Percentiles rank a stretch among this genome's conserved stretches.
These are phyloP conservation scores for Rhabdomys pumilio DNA, from an alignment of 2,797 vertebrate species.

Conservation along the genomic window DNA sequence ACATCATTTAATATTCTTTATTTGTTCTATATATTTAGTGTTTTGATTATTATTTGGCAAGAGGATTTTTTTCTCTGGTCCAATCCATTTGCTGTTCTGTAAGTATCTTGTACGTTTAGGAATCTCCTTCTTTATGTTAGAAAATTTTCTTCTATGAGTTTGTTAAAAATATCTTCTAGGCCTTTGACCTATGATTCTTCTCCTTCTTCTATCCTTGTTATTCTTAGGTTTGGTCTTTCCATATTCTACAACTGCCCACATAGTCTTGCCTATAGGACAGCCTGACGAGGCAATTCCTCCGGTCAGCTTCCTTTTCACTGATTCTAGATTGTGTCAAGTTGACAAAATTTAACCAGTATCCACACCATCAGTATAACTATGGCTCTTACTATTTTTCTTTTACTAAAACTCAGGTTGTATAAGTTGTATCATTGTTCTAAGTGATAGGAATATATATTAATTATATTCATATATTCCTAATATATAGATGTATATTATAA, in stretches of 20 bases:
- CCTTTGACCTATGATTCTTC: not conserved
- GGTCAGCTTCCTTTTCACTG: not conserved
- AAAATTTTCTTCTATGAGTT: not conserved
- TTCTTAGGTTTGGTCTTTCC: not conserved
- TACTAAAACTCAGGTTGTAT: not conserved
- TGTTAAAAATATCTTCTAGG: not conserved
- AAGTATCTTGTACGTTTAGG: not conserved
- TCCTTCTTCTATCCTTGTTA: not conserved
- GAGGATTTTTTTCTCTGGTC: not conserved
- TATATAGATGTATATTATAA: too few relatives aligned
- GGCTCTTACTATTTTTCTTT: not conserved
- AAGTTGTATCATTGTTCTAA: not conserved
- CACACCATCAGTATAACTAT: not conserved
- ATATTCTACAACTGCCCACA: not conserved
- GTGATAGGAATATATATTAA: too few relatives aligned
- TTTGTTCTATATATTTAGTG: not conserved
- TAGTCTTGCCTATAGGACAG: not conserved
- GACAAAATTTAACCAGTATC: not conserved
- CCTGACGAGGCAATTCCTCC: not conserved
- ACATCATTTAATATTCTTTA: not conserved
- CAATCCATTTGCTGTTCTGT: not conserved
- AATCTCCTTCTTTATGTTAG: not conserved
- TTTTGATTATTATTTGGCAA: not conserved
- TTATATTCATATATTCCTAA: too few relatives aligned
- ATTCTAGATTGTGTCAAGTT: not conserved